These are phyloP conservation scores for Siphamia tubifer DNA, from an alignment of 2,113 vertebrate genomes.

Conservation along the genomic window DNA sequence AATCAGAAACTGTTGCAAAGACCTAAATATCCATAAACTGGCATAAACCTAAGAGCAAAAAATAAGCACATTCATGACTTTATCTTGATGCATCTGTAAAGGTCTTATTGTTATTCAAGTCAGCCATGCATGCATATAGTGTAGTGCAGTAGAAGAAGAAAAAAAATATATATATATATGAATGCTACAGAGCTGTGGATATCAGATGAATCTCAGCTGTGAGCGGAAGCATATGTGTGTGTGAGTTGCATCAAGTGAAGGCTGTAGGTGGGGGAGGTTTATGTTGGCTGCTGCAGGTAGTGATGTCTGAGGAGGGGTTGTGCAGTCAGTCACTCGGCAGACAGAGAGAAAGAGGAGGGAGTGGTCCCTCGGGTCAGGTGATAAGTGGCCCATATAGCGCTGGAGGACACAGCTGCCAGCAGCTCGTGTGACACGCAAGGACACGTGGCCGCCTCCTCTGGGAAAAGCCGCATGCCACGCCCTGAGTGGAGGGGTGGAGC, in stretches of 20 bases:
- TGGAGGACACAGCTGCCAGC: slow-evolving; percentile 65
- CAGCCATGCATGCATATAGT: neutral
- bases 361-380: slow-evolving; percentile 71
- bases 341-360: slow-evolving; percentile 46
- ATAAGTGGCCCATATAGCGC: slow-evolving; percentile 72
- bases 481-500: slow-evolving; percentile 13
- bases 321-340: slow-evolving; percentile 33
- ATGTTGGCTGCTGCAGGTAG: slow-evolving; percentile 27
- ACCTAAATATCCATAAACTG: neutral
- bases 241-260: slow-evolving; percentile 32
- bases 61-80: neutral
- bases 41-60: neutral
- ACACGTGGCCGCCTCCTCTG: slow-evolving; percentile 59
- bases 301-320: slow-evolving; percentile 29
- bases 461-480: slow-evolving; percentile 49
- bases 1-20: neutral
- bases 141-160: neutral
- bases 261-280: slow-evolving; percentile 25
- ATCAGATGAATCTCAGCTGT: slow-evolving; percentile 8
- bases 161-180: neutral
- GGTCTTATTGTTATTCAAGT: slow-evolving; percentile 27
- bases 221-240: slow-evolving; percentile 25
- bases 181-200: neutral
- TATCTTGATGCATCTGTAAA: neutral
- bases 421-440: slow-evolving; percentile 72